Conservation (phyloP, 2,888 invertebrate genomes). For the Eilema caniola region DNA sequence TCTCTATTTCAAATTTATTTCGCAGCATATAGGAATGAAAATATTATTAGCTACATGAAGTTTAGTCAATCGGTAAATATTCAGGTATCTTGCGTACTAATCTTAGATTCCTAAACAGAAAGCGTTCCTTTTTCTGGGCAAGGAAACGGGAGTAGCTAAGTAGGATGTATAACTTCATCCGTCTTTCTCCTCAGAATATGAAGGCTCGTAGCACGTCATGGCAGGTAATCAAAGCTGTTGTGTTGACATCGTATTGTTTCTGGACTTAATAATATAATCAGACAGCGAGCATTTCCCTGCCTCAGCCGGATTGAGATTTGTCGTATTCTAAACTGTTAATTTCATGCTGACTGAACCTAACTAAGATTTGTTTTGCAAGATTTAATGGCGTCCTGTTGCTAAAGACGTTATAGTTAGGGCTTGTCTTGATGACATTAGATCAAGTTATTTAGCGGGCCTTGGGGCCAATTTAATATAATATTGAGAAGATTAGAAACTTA, state of each 20-base stretch:
- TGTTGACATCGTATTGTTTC: conserved; percentile 15
- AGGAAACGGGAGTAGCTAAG: too few relatives aligned
- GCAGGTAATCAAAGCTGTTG: too few relatives aligned
- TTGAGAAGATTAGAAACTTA: conserved; percentile 5
- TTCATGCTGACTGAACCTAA: conserved; percentile 56
- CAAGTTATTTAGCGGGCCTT: conserved; percentile 3
- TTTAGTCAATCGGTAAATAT: too few relatives aligned
- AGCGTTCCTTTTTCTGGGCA: too few relatives aligned
- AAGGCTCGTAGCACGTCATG: too few relatives aligned
- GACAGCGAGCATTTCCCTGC: conserved; percentile 46
- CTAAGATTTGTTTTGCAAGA: conserved; percentile 37
- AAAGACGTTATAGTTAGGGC: conserved; percentile 1
- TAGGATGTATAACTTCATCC: too few relatives aligned
- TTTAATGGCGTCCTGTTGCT: conserved; percentile 41
- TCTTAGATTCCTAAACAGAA: too few relatives aligned
- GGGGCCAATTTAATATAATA: conserved; percentile 4
- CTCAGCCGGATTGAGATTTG: conserved; percentile 29
- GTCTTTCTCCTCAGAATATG: too few relatives aligned
- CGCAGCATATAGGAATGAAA: too few relatives aligned
- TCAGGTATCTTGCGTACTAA: too few relatives aligned
- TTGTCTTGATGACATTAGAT: conserved; percentile 16
- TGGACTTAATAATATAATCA: conserved; percentile 39
- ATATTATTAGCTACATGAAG: too few relatives aligned
- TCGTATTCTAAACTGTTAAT: conserved; percentile 54
- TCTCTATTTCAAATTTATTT: too few relatives aligned